Evolutionary conservation across 1,140 invertebrate species (phyloP).

Genomic region (Drosophila littoralis): DNA sequence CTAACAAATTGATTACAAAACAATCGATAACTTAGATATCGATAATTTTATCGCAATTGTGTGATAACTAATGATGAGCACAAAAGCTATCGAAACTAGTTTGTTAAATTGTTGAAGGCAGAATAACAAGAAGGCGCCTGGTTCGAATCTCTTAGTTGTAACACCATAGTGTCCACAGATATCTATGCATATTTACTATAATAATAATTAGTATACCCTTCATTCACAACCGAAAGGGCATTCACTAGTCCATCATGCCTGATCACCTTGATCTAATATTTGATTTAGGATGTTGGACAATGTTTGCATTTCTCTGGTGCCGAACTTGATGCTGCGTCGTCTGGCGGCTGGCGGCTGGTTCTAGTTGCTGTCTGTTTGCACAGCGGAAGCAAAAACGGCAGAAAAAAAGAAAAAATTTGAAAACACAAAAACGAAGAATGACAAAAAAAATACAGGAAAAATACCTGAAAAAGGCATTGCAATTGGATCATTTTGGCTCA

Average conservation of each 20-base stretch:
- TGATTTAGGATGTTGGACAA: slow-evolving; percentile 30
- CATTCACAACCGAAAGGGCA: not conserved
- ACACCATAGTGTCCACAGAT: too few relatives aligned
- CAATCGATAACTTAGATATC: too few relatives aligned
- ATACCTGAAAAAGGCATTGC: slow-evolving; percentile 42
- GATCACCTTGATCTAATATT: slow-evolving; percentile 13
- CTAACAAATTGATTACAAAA: not conserved
- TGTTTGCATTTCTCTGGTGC: slow-evolving; percentile 27
- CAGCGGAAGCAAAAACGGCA: slow-evolving; percentile 26
- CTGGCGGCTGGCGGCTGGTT: slow-evolving; percentile 14
- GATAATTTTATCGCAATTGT: too few relatives aligned
- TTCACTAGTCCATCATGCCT: not conserved
- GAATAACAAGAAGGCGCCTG: too few relatives aligned
- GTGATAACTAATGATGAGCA: too few relatives aligned
- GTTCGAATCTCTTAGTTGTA: too few relatives aligned
- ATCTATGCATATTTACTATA: too few relatives aligned
- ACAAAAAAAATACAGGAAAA: slow-evolving; percentile 4
- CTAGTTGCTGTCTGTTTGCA: slow-evolving; percentile 49
- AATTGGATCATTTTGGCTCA: slow-evolving; percentile 41
- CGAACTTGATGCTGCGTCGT: slow-evolving; percentile 36
- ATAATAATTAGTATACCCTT: too few relatives aligned
- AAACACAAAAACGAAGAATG: not conserved
- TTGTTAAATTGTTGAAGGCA: too few relatives aligned
- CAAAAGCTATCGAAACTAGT: too few relatives aligned
- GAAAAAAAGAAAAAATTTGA: slow-evolving; percentile 26